phyloP scores from a whole-genome alignment of 2,797 vertebrate genomes.

The Erpetoichthys calabaricus region DNA sequence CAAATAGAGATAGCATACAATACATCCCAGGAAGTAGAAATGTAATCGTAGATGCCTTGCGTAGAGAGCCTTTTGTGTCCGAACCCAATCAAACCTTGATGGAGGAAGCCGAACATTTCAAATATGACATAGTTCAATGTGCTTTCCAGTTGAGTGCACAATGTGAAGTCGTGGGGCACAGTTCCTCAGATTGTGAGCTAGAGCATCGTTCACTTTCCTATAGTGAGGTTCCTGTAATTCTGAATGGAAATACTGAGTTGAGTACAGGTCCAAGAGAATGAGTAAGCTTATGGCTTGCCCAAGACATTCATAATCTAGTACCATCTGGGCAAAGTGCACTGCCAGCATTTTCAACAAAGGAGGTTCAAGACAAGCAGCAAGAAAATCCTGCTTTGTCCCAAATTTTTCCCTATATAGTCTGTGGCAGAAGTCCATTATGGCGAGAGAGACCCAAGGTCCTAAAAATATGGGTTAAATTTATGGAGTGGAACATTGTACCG shows the following conservation, averaged over 20 bases:
- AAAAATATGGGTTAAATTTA: conserved; percentile 6
- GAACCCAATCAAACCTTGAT: too few species aligned
- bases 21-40: too few species aligned
- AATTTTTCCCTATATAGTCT: conserved; percentile 5
- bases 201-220: not conserved
- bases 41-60: too few species aligned
- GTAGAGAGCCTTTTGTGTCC: too few species aligned
- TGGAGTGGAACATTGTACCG: conserved; percentile 7
- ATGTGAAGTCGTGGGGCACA: too few species aligned
- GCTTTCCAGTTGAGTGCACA: too few species aligned
- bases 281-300: not conserved
- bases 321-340: not conserved
- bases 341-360: not conserved
- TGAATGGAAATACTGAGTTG: not conserved
- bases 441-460: conserved; percentile 7
- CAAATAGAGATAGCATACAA: too few species aligned
- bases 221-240: not conserved
- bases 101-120: too few species aligned
- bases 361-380: not conserved
- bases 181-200: not conserved
- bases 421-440: conserved; percentile 2
- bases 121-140: too few species aligned
- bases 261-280: not conserved
- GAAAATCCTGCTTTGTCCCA: not conserved
- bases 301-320: not conserved